Evolutionary conservation across 1,140 invertebrate genomes (phyloP), one percentile per base, ranked within the genome.

Genomic region (Pectinophora gossypiella): DNA sequence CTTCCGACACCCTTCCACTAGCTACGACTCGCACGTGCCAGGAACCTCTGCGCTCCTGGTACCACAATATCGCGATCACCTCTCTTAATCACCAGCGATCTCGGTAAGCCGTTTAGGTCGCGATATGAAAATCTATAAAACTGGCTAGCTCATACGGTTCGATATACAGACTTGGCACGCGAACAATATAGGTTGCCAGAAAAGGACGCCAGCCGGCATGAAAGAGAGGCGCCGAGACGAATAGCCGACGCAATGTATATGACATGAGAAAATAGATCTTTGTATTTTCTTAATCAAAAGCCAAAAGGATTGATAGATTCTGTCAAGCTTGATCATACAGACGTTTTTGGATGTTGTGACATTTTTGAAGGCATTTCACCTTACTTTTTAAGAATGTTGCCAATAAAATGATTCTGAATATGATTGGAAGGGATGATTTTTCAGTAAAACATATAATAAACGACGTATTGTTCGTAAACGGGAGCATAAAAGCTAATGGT

Each of bases 111-210:
- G 46, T 32, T 19, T 18, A 20, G 7, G 9, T 15, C 16, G 27
- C 10, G 46, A 47, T 56, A 50, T 50, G 35, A 55, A 64, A 63
- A 65, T 64, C 58, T 69, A 61, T 64, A 72, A 59, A 68, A 48
- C 61, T 63, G 61, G 56, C 56, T 64, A 59, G 61, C 57, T 61
- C 53, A 59, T 59, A 60, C 66, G 55, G 66, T 62, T 72, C 69
- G 60, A 69, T 72, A 69, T 66, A 65, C 59, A 63, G 61, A 62
- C 59, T 72, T 72, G 71, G 71, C 71, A 71, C 68, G 68, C 59
- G 53, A 65, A 65, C 70, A 59, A 72, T 67, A 66, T 69, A 62
- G 67, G 60, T 62, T 70, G 70, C 61, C 64, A 70, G 70, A 72
- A 69, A 69, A 67, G 67, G 63, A 72, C 62, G 59, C 58, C 50